These are phyloP conservation scores for Formicarius rufipectus DNA, from an alignment of 2,113 vertebrate genomes.

Conservation along the genomic window DNA sequence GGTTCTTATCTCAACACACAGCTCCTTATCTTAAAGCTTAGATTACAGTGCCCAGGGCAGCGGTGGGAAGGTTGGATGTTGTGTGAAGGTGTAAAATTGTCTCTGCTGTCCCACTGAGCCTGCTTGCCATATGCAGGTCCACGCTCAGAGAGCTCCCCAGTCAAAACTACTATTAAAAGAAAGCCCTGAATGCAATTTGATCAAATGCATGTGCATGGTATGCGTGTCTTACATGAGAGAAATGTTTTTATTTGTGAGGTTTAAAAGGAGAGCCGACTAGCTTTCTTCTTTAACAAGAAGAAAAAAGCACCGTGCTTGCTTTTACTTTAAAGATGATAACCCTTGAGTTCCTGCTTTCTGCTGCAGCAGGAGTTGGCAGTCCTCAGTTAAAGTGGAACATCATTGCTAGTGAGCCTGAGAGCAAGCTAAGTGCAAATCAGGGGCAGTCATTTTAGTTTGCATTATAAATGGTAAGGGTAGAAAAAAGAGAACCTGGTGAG, in stretches of 20 bases:
- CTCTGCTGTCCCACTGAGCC: constrained; percentile 3
- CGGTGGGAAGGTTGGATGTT: background rate
- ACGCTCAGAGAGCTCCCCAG: background rate
- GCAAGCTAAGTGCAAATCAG: background rate
- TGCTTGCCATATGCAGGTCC: background rate
- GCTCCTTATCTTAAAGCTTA: constrained; percentile 51
- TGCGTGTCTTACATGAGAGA: background rate
- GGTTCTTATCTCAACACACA: constrained; percentile 7
- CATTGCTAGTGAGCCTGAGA: background rate
- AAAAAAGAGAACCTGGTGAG: background rate
- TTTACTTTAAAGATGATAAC: background rate
- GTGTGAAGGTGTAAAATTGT: constrained; percentile 23
- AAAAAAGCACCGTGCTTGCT: background rate
- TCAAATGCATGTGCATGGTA: background rate
- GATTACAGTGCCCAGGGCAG: background rate
- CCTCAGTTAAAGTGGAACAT: background rate
- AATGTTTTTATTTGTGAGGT: background rate
- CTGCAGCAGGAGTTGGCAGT: background rate
- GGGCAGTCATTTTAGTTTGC: background rate
- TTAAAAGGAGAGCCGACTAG: background rate
- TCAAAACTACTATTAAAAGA: background rate
- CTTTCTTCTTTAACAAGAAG: background rate
- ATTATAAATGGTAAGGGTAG: background rate
- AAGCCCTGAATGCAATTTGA: background rate
- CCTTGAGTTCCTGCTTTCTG: background rate